phyloP scores from a whole-genome alignment of 2,797 vertebrate genomes.

The Gastrophryne carolinensis region DNA sequence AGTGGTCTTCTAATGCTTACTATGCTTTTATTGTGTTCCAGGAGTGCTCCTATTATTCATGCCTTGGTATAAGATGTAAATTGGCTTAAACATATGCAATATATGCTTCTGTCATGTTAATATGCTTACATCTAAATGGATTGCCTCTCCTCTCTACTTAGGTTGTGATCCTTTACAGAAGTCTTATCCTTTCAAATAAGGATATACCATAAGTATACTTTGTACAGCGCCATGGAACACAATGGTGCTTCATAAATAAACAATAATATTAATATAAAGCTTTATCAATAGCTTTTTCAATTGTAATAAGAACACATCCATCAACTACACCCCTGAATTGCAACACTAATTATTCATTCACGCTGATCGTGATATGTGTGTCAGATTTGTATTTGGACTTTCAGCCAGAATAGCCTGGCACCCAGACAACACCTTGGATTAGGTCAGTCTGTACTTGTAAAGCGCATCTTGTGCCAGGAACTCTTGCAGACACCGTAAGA shows the following conservation, averaged over 20 bases:
- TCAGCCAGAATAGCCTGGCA: constrained; percentile 57
- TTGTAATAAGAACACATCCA: neutral
- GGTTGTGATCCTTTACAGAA: neutral
- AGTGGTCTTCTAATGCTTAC: no score
- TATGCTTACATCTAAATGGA: neutral
- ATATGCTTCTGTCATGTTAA: neutral
- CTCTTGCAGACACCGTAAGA: accelerated
- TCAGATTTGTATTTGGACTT: constrained; percentile 32
- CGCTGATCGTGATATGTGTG: neutral
- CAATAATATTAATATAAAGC: no score
- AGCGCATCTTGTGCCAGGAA: constrained; percentile 39
- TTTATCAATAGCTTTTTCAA: no score
- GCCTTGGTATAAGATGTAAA: neutral
- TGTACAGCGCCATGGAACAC: no score
- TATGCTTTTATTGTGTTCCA: neutral
- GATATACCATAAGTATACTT: no score
- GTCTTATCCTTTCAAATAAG: neutral
- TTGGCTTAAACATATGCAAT: neutral
- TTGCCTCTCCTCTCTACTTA: neutral
- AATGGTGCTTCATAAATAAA: neutral
- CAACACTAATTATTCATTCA: neutral
- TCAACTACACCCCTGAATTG: neutral
- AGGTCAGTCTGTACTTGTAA: neutral
- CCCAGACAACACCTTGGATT: constrained; percentile 51
- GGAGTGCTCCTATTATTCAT: neutral